phyloP scores from a whole-genome alignment of 2,888 invertebrate genomes.

The Yponomeuta plumbellus region DNA sequence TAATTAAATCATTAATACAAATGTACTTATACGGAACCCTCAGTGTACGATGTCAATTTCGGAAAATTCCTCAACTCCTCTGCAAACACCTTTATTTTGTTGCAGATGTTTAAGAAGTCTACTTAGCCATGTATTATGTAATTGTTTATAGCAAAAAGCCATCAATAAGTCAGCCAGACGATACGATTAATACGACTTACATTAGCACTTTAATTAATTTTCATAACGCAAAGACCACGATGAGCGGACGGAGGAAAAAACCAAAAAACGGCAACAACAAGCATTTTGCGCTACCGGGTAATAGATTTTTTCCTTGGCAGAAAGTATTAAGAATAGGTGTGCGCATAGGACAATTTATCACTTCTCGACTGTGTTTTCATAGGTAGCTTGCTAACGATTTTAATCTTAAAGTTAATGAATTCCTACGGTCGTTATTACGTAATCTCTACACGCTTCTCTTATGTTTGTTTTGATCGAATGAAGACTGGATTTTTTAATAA shows the following conservation, averaged over 20 bases:
- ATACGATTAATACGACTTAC: slow-evolving; percentile 35
- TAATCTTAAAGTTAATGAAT: slow-evolving; percentile 12
- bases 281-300: slow-evolving; percentile 14
- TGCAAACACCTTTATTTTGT: slow-evolving; percentile 5
- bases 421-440: slow-evolving; percentile 4
- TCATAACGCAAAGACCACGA: slow-evolving; percentile 18
- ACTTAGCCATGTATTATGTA: background rate
- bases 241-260: background rate
- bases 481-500: background rate
- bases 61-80: too few species aligned
- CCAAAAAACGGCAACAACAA: background rate
- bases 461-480: background rate
- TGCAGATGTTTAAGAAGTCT: too few species aligned
- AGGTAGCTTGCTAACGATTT: background rate
- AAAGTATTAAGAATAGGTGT: slow-evolving; percentile 5
- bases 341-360: slow-evolving; percentile 16
- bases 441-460: background rate
- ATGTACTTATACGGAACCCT: too few species aligned
- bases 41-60: too few species aligned
- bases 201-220: slow-evolving; percentile 35
- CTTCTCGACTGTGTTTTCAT: slow-evolving; percentile 12
- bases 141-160: slow-evolving; percentile 39
- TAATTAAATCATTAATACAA: too few species aligned
- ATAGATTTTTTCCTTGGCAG: slow-evolving; percentile 12
- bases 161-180: slow-evolving; percentile 44